These are phyloP conservation scores for Loripinus fragilis DNA, from an alignment of 2,888 invertebrate genomes.

Conservation along the genomic window DNA sequence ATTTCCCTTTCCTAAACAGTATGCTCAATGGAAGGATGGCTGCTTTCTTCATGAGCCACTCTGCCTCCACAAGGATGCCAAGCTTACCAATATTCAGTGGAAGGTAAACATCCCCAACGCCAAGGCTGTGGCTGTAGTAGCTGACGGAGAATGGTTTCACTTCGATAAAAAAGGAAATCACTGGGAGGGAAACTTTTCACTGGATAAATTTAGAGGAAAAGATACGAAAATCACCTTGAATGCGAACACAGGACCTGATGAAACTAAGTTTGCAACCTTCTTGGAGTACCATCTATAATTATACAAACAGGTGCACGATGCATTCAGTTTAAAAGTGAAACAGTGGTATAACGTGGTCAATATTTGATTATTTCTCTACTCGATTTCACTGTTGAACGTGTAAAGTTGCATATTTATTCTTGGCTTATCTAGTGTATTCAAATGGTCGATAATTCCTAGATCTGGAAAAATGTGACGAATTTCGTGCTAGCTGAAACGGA, in stretches of 20 bases:
- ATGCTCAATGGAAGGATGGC: constrained; percentile 83
- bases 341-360: too few relatives aligned
- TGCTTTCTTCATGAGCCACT: constrained; percentile 80
- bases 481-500: too few relatives aligned
- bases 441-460: too few relatives aligned
- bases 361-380: too few relatives aligned
- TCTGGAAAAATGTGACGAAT: too few relatives aligned
- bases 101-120: constrained; percentile 79
- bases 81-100: constrained; percentile 68
- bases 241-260: constrained; percentile 80
- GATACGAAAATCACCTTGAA: constrained; percentile 80
- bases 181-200: constrained; percentile 77
- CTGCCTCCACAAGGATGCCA: constrained; percentile 68
- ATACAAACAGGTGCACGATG: not conserved
- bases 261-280: constrained; percentile 82
- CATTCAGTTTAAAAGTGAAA: too few relatives aligned
- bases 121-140: constrained; percentile 80
- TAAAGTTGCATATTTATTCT: too few relatives aligned
- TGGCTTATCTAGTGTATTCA: too few relatives aligned
- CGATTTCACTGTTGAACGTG: too few relatives aligned
- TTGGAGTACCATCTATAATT: constrained; percentile 78
- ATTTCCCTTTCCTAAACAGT: constrained; percentile 82
- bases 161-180: constrained; percentile 76
- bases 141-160: constrained; percentile 81
- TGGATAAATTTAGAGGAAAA: constrained; percentile 75